These are phyloP conservation scores for Pipistrellus nathusii DNA, from an alignment of 2,797 vertebrate genomes.

Conservation along the genomic window DNA sequence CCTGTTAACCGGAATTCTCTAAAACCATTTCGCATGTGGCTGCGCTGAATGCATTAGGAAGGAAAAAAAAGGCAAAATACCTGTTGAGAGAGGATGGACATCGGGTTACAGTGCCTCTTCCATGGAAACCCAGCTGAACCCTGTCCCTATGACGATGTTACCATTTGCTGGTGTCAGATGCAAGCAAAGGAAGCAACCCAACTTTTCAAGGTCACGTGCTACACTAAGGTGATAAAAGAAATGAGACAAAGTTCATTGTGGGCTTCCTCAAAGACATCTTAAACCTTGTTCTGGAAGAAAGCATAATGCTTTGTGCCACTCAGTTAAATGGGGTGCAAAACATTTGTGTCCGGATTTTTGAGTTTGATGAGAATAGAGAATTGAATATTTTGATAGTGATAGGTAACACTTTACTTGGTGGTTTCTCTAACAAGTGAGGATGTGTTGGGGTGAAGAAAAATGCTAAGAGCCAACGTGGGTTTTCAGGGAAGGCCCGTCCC, in stretches of 20 bases:
- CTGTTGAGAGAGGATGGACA: slow-evolving; percentile 2
- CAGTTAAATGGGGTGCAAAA: background rate
- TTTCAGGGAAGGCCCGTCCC: background rate
- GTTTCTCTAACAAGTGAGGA: slow-evolving; percentile 60
- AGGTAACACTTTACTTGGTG: background rate
- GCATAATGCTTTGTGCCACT: background rate
- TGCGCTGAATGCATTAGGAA: background rate
- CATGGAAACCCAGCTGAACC: background rate
- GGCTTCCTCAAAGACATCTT: background rate
- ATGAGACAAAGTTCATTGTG: background rate
- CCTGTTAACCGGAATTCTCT: background rate
- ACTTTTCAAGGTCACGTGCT: slow-evolving; percentile 10
- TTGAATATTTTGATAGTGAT: slow-evolving; percentile 50
- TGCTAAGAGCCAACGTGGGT: background rate
- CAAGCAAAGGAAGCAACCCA: background rate
- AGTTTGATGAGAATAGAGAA: background rate
- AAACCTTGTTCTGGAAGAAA: slow-evolving; percentile 11
- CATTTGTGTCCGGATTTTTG: slow-evolving; percentile 3
- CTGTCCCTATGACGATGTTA: background rate
- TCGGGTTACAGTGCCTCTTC: background rate
- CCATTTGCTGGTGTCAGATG: background rate
- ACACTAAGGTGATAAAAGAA: background rate
- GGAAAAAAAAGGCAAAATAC: slow-evolving; percentile 21
- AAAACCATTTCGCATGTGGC: background rate
- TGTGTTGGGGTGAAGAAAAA: background rate